These are phyloP conservation scores for Wiebesia pumilae DNA, from an alignment of 1,140 invertebrate species.

Conservation along the genomic window DNA sequence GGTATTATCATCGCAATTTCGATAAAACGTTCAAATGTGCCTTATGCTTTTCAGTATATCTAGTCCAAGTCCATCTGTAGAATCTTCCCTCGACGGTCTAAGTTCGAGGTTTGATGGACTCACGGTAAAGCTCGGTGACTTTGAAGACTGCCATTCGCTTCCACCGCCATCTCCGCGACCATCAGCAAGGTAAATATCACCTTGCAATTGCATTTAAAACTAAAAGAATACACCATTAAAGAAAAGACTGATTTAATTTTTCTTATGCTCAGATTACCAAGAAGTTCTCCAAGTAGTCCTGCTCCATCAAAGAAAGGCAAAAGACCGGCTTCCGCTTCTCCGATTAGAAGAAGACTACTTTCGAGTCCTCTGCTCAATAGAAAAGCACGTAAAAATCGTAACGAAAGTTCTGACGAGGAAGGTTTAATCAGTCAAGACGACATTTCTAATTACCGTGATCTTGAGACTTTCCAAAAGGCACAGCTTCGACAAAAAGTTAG, in stretches of 20 bases:
- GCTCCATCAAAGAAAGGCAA: constrained; percentile 83
- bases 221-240: not conserved
- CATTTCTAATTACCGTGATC: constrained; percentile 85
- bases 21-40: too few relatives aligned
- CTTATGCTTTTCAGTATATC: constrained; percentile 60
- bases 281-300: constrained; percentile 83
- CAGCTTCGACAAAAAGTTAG: constrained; percentile 93
- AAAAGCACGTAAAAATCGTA: constrained; percentile 83
- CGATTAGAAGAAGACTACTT: constrained; percentile 83
- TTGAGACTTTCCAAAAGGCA: constrained; percentile 96
- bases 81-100: constrained; percentile 70
- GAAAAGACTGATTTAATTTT: not conserved
- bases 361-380: constrained; percentile 87
- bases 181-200: constrained; percentile 61
- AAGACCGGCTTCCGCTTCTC: constrained; percentile 85
- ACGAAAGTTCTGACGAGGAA: constrained; percentile 93
- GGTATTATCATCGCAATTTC: too few relatives aligned
- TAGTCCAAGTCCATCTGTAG: constrained; percentile 68
- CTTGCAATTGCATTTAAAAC: not conserved
- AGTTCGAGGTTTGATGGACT: constrained; percentile 70
- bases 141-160: constrained; percentile 70
- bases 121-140: constrained; percentile 69
- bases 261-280: constrained; percentile 75
- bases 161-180: constrained; percentile 73
- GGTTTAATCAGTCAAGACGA: constrained; percentile 80